Conservation (phyloP, 2,113 vertebrate species). For the Centropus bengalensis region DNA sequence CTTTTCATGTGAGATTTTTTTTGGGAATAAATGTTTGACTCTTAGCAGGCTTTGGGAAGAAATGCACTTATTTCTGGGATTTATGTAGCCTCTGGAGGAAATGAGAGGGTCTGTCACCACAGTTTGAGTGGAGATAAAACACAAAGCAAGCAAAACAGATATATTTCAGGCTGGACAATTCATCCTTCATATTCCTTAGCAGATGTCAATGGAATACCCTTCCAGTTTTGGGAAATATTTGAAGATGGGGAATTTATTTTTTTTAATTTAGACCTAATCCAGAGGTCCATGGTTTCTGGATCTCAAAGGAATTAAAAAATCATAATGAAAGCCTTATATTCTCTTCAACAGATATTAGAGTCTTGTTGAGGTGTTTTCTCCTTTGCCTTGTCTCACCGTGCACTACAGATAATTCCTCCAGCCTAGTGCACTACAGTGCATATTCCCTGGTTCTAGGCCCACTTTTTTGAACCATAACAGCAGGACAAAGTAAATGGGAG, state of each 20-base stretch:
- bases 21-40: neutral
- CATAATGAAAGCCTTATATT: neutral
- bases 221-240: neutral
- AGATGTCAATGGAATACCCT: neutral
- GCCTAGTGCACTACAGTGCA: neutral
- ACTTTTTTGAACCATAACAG: neutral
- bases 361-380: neutral
- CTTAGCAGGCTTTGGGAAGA: neutral
- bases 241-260: neutral
- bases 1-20: neutral
- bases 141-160: neutral
- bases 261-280: neutral
- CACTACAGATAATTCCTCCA: neutral
- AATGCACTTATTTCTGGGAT: neutral
- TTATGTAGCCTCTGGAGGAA: neutral
- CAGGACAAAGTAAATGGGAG: neutral
- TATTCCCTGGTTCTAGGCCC: neutral
- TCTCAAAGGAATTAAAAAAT: neutral
- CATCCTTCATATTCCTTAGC: neutral
- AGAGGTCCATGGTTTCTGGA: neutral
- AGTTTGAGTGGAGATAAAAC: neutral
- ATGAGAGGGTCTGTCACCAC: neutral
- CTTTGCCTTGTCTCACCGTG: neutral
- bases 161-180: neutral
- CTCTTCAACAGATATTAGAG: neutral